A percentile compares a stretch with the other conserved stretches of the same genome.
Evolutionary conservation across 2,888 invertebrate genomes (phyloP).

Genomic region (Panopea generosa): DNA sequence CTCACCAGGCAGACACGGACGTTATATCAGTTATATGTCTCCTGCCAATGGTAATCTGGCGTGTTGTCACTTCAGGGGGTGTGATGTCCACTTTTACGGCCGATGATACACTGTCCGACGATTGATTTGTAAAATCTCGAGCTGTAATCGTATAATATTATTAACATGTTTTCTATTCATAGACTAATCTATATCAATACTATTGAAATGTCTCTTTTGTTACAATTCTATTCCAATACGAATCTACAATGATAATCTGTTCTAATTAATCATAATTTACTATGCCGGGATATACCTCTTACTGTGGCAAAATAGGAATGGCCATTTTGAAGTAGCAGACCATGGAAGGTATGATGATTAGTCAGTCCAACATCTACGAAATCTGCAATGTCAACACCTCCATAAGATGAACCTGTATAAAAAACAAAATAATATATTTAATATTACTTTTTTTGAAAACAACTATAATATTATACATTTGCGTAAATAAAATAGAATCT

Average conservation of each 20-base stretch:
- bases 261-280: too few relatives aligned
- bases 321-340: constrained; percentile 64
- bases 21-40: constrained; percentile 59
- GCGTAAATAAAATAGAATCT: background rate
- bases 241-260: too few relatives aligned
- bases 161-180: too few relatives aligned
- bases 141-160: too few relatives aligned
- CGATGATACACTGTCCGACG: constrained; percentile 35
- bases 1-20: constrained; percentile 58
- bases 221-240: too few relatives aligned
- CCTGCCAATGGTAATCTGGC: constrained; percentile 40
- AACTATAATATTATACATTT: background rate
- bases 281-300: constrained; percentile 66
- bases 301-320: constrained; percentile 68
- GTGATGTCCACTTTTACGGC: constrained; percentile 65
- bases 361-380: constrained; percentile 65
- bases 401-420: constrained; percentile 56
- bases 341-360: constrained; percentile 65
- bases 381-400: constrained; percentile 62
- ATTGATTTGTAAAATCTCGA: constrained; percentile 60
- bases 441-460: background rate
- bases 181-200: too few relatives aligned
- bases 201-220: too few relatives aligned
- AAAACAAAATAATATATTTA: background rate
- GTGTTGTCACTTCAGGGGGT: constrained; percentile 47